Percentiles rank a stretch among this genome's conserved stretches.
Conservation (phyloP, 2,888 invertebrate species). For the Pollenia angustigena region DNA sequence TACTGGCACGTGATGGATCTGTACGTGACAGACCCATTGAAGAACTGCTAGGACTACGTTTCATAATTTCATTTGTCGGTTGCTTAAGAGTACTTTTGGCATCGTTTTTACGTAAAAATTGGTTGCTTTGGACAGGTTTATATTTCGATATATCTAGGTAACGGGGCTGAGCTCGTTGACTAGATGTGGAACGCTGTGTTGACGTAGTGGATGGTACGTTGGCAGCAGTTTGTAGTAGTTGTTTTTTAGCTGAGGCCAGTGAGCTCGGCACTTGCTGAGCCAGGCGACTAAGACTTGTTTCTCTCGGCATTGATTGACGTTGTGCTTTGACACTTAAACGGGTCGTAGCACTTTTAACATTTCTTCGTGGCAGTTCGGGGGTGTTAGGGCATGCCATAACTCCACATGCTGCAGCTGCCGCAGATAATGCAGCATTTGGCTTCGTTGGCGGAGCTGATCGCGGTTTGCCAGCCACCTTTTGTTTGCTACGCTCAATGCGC, state of each 20-base stretch:
- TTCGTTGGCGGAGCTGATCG: slow-evolving; percentile 64
- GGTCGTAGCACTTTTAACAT: slow-evolving; percentile 78
- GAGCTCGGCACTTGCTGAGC: slow-evolving; percentile 83
- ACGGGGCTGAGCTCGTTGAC: slow-evolving; percentile 83
- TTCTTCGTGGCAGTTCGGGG: slow-evolving; percentile 85
- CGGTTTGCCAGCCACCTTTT: slow-evolving; percentile 79
- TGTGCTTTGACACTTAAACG: slow-evolving; percentile 70
- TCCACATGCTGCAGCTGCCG: slow-evolving; percentile 77
- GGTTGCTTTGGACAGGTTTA: slow-evolving; percentile 85
- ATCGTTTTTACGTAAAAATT: slow-evolving; percentile 86
- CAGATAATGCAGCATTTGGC: slow-evolving; percentile 40
- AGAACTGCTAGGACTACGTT: slow-evolving; percentile 83
- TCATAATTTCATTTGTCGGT: slow-evolving; percentile 77
- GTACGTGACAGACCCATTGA: slow-evolving; percentile 82
- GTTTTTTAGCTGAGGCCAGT: slow-evolving; percentile 83
- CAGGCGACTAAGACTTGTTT: slow-evolving; percentile 83
- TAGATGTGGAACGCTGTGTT: slow-evolving; percentile 72
- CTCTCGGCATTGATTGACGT: slow-evolving; percentile 84
- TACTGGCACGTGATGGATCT: slow-evolving; percentile 82
- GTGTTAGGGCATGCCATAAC: slow-evolving; percentile 85
- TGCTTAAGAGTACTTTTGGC: slow-evolving; percentile 84
- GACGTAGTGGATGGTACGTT: slow-evolving; percentile 65
- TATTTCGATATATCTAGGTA: slow-evolving; percentile 88
- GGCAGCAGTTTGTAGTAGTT: slow-evolving; percentile 82
- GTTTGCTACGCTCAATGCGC: slow-evolving; percentile 85